Conservation (phyloP, 2,888 invertebrate genomes). For the Brachyptera putata region DNA sequence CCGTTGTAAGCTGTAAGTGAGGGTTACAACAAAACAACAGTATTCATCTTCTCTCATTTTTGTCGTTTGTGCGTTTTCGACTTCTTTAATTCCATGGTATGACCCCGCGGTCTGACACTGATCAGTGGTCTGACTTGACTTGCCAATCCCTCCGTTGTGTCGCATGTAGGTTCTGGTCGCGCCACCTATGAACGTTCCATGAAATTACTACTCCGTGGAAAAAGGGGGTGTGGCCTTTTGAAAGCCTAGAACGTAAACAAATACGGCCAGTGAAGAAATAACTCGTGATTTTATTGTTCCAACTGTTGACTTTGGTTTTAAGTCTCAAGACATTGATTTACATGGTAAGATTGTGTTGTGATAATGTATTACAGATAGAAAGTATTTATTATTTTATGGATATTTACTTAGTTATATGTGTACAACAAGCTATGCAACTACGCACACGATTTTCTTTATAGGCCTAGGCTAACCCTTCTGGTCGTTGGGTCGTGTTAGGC, state of each 20-base stretch:
- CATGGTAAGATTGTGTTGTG: conserved; percentile 12
- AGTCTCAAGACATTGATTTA: conserved; percentile 20
- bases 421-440: neutral
- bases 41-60: no score
- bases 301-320: conserved; percentile 10
- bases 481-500: no score
- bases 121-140: no score
- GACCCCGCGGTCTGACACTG: no score
- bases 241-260: conserved; percentile 55
- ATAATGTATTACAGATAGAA: neutral
- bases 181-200: no score
- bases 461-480: neutral
- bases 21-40: no score
- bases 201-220: no score
- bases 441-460: conserved; percentile 1
- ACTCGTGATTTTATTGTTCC: conserved; percentile 25
- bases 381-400: conserved; percentile 14
- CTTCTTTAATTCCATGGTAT: no score
- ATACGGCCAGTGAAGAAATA: conserved; percentile 24
- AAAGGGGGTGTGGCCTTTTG: conserved; percentile 49
- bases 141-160: no score
- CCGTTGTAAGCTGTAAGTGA: no score
- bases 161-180: no score
- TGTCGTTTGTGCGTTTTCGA: no score
- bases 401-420: neutral